Evolutionary conservation across 2,888 invertebrate genomes (phyloP), one percentile per base, ranked within the genome.

Genomic region (Tiphia femorata): DNA sequence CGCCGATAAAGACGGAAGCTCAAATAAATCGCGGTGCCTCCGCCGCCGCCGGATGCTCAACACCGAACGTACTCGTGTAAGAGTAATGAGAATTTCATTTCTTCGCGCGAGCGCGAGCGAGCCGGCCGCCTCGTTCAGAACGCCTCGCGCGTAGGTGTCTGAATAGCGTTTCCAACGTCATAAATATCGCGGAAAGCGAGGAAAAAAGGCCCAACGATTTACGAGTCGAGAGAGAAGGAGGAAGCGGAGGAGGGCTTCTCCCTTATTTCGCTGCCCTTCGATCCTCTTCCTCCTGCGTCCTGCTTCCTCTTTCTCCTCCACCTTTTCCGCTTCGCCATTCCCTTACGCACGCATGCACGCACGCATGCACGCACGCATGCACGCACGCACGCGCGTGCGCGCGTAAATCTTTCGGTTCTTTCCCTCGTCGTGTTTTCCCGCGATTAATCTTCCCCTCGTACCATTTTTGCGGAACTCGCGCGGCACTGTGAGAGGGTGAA

Each of bases 1-100:
- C 38, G 61, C n/a, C 71, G 77, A 78, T 78, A 78, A 72, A 73
- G 71, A 72, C 76, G 77, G 76, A 77, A 76, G 76, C 76, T 75
- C 67, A 72, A 77, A 76, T 77, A 76, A 78, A 76, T 76, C 75
- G 75, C 70, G 61, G 58, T 55, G 51, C 62, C 65, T 67, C 29
- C 65, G 50, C 58, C 54, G 55, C 62, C 70, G 72, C 77, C 77
- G 77, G 77, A 77, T 76, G 76, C 70, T 66, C 69, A 66, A 64
- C 72, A 66, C 75, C 63, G 67, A 65, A 71, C 69, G 58, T 66
- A 72, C 70, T 49, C 23, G 46, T 29, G 56, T 57, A 62, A 67
- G 75, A 75, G 70, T 76, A 77, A 77, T 74, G 75, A 76, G 75
- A 54, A 76, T 75, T 73, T 72, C 70, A 66, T 71, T 75, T 64